Evolutionary conservation across 2,797 vertebrate species (phyloP), one percentile per base, ranked within the genome.

Genomic region (Falco novaeseelandiae): DNA sequence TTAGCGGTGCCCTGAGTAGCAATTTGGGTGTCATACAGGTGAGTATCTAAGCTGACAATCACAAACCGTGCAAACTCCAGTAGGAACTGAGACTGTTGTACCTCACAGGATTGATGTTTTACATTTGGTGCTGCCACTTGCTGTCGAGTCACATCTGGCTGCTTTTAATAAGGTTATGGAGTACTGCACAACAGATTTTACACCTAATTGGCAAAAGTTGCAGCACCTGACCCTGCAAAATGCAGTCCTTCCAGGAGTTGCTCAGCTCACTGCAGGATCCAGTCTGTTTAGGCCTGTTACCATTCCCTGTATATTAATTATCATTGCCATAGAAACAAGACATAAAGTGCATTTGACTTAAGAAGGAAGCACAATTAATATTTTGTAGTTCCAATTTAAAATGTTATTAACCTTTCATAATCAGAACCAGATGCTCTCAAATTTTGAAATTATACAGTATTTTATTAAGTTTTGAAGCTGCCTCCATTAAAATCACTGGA

Each of bases 401-500:
- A 80, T 72, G 32, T n/a, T 89, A 83, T 92, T 96, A 96, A 83
- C 57, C 67, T 90, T 94, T 91, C 63, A 32, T 77, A 93, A 95
- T 93, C 54, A 80, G 61, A 94, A 74, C 17, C 73, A 87, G 87
- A 66, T 66, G 79, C 46, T 67, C 44, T 79, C 57, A 71, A 58
- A 69, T 85, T 93, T 78, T 82, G 38, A 87, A 94, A 74, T 52
- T 0, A 83, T 77, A 48, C 7, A 38, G 14, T 25, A 11, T 91
- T 91, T 72, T 71, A 73, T n/a, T 4, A 87, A 62, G 40, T 52
- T 89, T 83, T 89, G 74, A 87, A 85, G n/a, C 36, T 78, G 48
- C 38, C 21, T 93, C 40, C 42, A 44, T 73, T 93, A 71, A 96
- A 96, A 83, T 69, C 71, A 57, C 27, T 46, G 63, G 40, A 92